Base-by-base conservation (phyloP, 2,888 invertebrate species). In the Dascillus cervinus region DNA sequence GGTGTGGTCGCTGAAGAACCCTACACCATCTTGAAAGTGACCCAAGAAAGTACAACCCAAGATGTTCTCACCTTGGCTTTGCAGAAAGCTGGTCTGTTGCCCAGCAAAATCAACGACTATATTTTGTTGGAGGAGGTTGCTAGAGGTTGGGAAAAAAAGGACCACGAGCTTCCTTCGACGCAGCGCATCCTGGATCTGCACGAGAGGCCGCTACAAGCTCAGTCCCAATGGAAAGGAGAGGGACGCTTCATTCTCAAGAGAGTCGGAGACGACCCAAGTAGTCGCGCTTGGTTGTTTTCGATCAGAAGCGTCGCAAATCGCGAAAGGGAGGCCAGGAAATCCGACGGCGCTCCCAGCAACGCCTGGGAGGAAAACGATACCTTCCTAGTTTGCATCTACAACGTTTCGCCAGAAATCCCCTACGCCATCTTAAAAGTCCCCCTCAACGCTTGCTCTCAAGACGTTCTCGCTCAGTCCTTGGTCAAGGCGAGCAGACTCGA, bases 341-440 rank as follows among this genome's bases (percentile, higher is more conserved):
- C 53, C 1, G 55, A 56, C 25, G 49, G 51, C 1, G 69, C 66
- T 1, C 67, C 67, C n/a, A 64, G 64, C 19, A 65, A 65, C 33
- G 64, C 65, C 3, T 65, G 66, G 66, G 65, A 65, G 54, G 80
- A 79, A 41, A 82, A 82, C 43, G 85, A 84, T 11, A 86, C 88
- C 39, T 94, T 91, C 62, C 70, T 94, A 0, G 92, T 95, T 1
- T 94, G 94, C 63, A 84, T 95, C 0, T 91, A 92, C 63, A 92
- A 94, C 58, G 92, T 95, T 0, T 89, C 90, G 0, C 87, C 89
- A 0, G 90, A 92, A 60, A 92, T 94, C 50, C 92, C 94, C 0
- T 94, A 95, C 61, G 91, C 92, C 3, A 92, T 94, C 49, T 67
- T 95, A 15, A 84, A 91, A 65, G 85, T 83, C 0, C 85, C 86